phyloP scores from a whole-genome alignment of 2,797 vertebrate genomes.

The Petrocephalus schoutedeni region DNA sequence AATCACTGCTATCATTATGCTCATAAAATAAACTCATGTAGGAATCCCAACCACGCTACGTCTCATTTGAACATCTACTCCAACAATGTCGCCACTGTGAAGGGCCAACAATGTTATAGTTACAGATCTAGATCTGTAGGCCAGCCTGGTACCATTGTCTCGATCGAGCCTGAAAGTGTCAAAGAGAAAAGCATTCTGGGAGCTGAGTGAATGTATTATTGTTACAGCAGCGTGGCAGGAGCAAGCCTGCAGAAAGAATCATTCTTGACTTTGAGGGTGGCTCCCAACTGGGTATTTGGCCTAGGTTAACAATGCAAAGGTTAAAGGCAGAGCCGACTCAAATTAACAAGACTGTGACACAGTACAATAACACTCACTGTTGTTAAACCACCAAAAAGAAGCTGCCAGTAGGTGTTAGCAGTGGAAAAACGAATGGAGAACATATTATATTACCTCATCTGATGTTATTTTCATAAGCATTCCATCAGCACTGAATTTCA shows the following conservation, averaged over 20 bases:
- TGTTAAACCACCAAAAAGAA: not conserved
- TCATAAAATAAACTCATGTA: constrained; percentile 10
- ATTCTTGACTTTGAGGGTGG: constrained; percentile 25
- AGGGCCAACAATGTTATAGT: constrained; percentile 4
- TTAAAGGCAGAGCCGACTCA: not conserved
- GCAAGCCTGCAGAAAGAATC: constrained; percentile 22
- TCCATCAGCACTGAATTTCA: constrained; percentile 4
- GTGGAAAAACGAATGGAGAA: not conserved
- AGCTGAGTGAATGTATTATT: constrained; percentile 32
- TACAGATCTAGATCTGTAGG: constrained; percentile 16
- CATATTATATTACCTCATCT: constrained; percentile 5
- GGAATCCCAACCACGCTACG: not conserved
- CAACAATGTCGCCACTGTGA: not conserved
- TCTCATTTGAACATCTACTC: not conserved
- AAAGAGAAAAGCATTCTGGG: constrained; percentile 20
- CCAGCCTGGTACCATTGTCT: constrained; percentile 10
- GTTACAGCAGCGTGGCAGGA: constrained; percentile 30
- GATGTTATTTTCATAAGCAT: constrained; percentile 7
- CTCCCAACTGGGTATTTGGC: constrained; percentile 17
- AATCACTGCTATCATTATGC: not conserved
- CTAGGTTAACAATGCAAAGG: constrained; percentile 10
- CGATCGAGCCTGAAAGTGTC: not conserved
- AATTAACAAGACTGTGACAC: not conserved
- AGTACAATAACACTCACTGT: constrained; percentile 2
- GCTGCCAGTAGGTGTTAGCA: not conserved